A percentile compares a stretch with the other conserved stretches of the same genome.
Conservation (phyloP, 1,140 invertebrate species). For the Cyrtorhinus lividipennis region DNA sequence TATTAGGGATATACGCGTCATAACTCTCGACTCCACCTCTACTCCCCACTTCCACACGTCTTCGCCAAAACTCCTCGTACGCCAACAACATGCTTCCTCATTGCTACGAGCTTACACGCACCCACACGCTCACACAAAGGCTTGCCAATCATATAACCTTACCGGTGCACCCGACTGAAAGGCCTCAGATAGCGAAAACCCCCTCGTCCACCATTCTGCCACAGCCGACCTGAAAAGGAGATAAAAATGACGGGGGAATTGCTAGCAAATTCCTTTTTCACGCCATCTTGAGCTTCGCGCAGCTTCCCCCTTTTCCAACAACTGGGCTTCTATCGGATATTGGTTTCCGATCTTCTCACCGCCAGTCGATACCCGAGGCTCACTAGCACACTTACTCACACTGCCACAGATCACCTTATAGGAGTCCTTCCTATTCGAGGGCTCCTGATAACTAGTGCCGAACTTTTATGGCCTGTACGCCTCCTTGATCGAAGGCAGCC, state of each 20-base stretch:
- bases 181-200: background rate
- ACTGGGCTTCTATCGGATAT: background rate
- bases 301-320: background rate
- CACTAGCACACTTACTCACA: background rate
- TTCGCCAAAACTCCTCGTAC: background rate
- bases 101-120: background rate
- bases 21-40: background rate
- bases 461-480: conserved; percentile 2
- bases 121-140: background rate
- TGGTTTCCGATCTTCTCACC: conserved; percentile 9
- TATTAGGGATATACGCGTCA: conserved; percentile 6
- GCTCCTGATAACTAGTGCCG: background rate
- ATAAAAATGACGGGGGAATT: conserved; percentile 9
- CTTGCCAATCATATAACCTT: conserved; percentile 8
- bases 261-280: conserved; percentile 9
- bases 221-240: background rate
- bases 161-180: conserved; percentile 6
- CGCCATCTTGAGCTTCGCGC: conserved; percentile 4
- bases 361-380: too few relatives aligned
- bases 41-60: too few relatives aligned
- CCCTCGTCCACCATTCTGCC: background rate
- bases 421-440: background rate
- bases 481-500: background rate
- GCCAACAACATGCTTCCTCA: background rate
- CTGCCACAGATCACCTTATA: background rate